These are phyloP conservation scores for Craterocephalus amniculus DNA, from an alignment of 2,797 vertebrate genomes.

Conservation along the genomic window DNA sequence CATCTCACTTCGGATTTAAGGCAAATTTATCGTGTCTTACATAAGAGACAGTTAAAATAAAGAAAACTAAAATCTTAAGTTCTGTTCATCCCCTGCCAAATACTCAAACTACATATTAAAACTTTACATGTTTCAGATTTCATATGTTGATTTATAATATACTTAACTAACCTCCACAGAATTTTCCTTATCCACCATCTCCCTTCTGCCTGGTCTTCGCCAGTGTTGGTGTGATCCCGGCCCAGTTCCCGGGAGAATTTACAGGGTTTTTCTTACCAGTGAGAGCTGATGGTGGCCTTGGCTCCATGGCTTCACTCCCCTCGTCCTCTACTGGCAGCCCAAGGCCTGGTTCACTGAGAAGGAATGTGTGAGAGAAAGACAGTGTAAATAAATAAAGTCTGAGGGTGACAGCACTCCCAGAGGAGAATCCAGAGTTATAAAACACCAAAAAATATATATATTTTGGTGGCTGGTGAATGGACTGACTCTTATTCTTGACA, in stretches of 20 bases:
- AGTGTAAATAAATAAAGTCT: conserved; percentile 90
- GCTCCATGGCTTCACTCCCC: conserved; percentile 60
- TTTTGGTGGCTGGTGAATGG: conserved; percentile 6
- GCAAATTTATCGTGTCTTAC: background rate
- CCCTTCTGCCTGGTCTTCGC: conserved; percentile 36
- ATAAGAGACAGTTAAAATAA: background rate
- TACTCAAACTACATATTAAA: background rate
- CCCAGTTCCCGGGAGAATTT: conserved; percentile 68
- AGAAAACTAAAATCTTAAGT: background rate
- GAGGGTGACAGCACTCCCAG: conserved; percentile 54
- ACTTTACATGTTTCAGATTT: background rate
- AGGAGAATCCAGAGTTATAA: conserved; percentile 41
- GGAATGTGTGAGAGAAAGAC: conserved; percentile 92
- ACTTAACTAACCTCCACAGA: background rate
- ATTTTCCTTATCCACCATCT: conserved; percentile 8
- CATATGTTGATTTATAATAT: background rate
- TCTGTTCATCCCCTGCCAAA: background rate
- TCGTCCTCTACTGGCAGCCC: conserved; percentile 69
- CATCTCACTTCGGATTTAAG: no score
- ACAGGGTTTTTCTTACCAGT: conserved; percentile 78
- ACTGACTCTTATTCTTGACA: conserved; percentile 40
- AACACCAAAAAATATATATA: conserved; percentile 5
- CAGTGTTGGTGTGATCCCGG: conserved; percentile 24
- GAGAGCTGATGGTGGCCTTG: conserved; percentile 79
- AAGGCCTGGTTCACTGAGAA: conserved; percentile 87